Evolutionary conservation across 2,113 vertebrate genomes (phyloP).

Genomic region (Tychaedon coryphoeus): DNA sequence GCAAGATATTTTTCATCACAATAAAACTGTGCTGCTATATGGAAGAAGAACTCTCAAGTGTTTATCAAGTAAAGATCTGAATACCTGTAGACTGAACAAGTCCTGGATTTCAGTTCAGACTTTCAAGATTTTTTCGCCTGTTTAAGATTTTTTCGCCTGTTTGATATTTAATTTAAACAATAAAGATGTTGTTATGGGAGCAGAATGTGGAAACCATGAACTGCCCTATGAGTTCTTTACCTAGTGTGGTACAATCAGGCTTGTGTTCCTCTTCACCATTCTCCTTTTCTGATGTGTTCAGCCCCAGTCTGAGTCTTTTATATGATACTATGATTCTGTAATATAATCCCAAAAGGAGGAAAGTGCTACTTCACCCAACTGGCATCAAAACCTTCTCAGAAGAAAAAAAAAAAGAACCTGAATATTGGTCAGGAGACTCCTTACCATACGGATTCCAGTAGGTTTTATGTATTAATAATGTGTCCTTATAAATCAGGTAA

Average conservation of each 20-base stretch:
- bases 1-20: neutral
- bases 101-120: neutral
- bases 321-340: rapidly evolving
- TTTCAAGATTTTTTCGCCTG: neutral
- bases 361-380: neutral
- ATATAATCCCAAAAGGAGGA: neutral
- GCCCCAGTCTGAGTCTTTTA: neutral
- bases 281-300: neutral
- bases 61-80: neutral
- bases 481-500: neutral
- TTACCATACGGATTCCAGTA: neutral
- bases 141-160: neutral
- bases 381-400: neutral
- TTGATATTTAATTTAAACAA: neutral
- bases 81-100: neutral
- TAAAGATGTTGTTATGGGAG: neutral
- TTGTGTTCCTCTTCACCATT: neutral
- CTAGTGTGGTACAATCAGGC: neutral
- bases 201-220: neutral
- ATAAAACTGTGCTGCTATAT: neutral
- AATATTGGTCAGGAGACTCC: neutral
- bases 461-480: neutral
- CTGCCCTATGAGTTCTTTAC: neutral
- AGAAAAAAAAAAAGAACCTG: neutral
- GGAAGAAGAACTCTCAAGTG: neutral